Conservation (phyloP, 2,888 invertebrate species). For the Spicauda simplicius region DNA sequence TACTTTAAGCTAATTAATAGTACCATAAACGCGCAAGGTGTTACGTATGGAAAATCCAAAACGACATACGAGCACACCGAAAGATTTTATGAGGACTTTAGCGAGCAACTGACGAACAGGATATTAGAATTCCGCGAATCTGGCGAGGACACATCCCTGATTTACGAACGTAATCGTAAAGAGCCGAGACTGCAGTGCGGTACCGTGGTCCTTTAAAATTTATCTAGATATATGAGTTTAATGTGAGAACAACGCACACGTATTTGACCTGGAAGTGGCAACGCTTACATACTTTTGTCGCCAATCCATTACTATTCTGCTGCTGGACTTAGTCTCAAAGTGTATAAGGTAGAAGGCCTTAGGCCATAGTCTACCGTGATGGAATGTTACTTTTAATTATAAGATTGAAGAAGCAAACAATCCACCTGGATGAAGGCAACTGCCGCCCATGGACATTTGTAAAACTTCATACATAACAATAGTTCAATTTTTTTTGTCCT, state of each 20-base stretch:
- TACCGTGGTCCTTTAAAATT: conserved; percentile 30
- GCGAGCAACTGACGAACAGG: conserved; percentile 52
- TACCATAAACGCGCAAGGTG: background rate
- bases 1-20: conserved; percentile 4
- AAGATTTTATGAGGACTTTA: conserved; percentile 42
- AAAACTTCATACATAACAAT: too few species aligned
- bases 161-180: conserved; percentile 35
- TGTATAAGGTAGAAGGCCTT: too few species aligned
- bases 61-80: conserved; percentile 37
- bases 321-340: too few species aligned
- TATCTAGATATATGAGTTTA: background rate
- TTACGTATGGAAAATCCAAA: conserved; percentile 18
- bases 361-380: too few species aligned
- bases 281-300: too few species aligned
- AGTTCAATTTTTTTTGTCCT: too few species aligned
- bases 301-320: too few species aligned
- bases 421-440: too few species aligned
- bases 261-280: background rate
- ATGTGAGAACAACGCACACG: background rate
- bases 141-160: conserved; percentile 44
- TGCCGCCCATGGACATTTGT: too few species aligned
- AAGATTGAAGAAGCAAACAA: too few species aligned
- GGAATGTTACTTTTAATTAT: too few species aligned
- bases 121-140: conserved; percentile 56
- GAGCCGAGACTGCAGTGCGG: conserved; percentile 45